Conservation (phyloP, 2,113 vertebrate species). For the Recurvirostra avosetta region DNA sequence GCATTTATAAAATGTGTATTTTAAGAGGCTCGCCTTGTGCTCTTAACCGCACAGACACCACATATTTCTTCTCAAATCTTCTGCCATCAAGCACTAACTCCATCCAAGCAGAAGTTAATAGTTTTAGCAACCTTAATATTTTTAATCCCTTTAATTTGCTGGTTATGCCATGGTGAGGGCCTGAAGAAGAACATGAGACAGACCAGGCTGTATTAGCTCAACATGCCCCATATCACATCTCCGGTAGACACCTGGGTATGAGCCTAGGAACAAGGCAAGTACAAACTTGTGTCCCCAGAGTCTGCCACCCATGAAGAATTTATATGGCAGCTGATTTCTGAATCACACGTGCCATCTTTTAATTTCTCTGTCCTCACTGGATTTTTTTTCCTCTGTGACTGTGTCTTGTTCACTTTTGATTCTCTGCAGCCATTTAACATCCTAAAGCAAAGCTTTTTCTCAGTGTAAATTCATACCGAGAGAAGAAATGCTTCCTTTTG, state of each 20-base stretch:
- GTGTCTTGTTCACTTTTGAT: neutral
- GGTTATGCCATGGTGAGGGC: rapidly evolving
- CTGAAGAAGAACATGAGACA: neutral
- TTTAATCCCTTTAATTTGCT: neutral
- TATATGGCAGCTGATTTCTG: neutral
- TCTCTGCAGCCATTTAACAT: neutral
- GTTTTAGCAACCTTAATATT: neutral
- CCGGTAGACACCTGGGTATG: rapidly evolving
- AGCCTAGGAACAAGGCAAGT: neutral
- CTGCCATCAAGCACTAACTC: neutral
- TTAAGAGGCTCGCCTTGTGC: neutral
- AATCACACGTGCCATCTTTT: rapidly evolving
- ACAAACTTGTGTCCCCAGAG: neutral
- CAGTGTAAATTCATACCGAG: neutral
- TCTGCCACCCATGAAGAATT: neutral
- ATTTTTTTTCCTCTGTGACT: neutral
- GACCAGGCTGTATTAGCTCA: neutral
- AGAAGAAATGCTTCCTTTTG: neutral
- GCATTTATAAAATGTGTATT: neutral
- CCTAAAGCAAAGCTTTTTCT: neutral
- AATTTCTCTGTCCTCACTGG: neutral
- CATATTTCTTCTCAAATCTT: neutral
- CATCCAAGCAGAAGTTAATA: neutral
- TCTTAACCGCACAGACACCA: neutral
- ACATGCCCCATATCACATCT: neutral